Evolutionary conservation across 2,888 invertebrate species (phyloP), one percentile per base, ranked within the genome.

Genomic region (Aricia artaxerxes): DNA sequence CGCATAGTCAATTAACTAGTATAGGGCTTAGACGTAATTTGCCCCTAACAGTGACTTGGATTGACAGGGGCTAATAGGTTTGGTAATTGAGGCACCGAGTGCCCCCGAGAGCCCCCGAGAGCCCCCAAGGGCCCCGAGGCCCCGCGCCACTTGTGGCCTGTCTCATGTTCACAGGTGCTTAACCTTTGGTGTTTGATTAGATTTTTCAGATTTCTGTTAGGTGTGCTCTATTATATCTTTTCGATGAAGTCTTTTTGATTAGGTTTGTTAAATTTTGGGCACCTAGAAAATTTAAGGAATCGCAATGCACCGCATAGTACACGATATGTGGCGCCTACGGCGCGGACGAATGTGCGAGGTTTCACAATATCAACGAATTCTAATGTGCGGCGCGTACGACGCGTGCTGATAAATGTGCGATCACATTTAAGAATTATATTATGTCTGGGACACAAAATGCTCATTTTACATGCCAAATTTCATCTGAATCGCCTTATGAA

Each of bases 41-140:
- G 69, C 16, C 69, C 69, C 69, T 69, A 16, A 69, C 69, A 35
- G 69, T 13, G 35, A 69, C 69, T 35, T 69, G 69, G 73, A 73
- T 40, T 73, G 73, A 73, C 73, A 44, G 40, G 40, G 40, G 16
- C 73, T 73, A 73, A 73, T 73, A 44, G 73, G 73, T 73, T 73
- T 5, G 44, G 73, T 73, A 73, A 73, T 73, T 73, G 73, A 13
- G 69, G 35, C 69, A 11, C 69, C 69, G 35, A 69, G 64, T 69
- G 64, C 64, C 64, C 24, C 64, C 69, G 35, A 57, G 16, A 3
- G 69, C 31, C 69, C 31, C 69, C 69, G 35, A 69, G 31, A 31
- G 64, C 64, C 35, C 11, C 64, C 35, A 5, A 44, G 44, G 64
- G 31, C 64, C n/a, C 61, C 64, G 31, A 64, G 35, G 35, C 35